Conservation (phyloP, 2,113 vertebrate species). For the Tapirus terrestris region DNA sequence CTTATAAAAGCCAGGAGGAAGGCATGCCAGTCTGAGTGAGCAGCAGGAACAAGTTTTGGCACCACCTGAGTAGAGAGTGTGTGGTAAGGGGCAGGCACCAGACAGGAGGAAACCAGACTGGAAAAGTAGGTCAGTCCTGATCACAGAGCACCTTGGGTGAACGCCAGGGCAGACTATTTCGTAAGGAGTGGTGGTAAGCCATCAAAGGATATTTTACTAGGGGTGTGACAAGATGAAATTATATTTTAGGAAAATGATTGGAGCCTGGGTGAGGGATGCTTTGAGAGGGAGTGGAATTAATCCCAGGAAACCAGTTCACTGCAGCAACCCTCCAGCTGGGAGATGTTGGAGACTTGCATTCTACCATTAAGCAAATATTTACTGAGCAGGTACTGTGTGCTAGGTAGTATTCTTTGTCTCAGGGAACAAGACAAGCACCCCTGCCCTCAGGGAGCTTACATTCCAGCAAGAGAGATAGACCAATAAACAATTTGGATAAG, state of each 20-base stretch:
- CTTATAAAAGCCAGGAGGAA: slow-evolving; percentile 13
- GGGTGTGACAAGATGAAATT: not conserved
- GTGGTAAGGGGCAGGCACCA: not conserved
- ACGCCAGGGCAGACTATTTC: not conserved
- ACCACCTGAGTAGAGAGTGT: not conserved
- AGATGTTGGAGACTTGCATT: not conserved
- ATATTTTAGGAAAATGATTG: not conserved
- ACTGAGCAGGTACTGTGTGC: not conserved
- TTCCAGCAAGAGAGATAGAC: not conserved
- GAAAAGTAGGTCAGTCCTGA: not conserved
- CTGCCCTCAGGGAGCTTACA: not conserved
- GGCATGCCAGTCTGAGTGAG: not conserved
- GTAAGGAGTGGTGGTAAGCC: slow-evolving; percentile 27
- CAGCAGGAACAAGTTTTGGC: not conserved
- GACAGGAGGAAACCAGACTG: not conserved
- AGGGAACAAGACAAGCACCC: not conserved
- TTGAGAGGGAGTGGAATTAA: slow-evolving; percentile 4
- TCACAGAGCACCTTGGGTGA: not conserved
- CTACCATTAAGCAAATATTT: not conserved
- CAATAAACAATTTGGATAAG: not conserved
- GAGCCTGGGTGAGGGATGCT: not conserved
- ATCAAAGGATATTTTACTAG: not conserved
- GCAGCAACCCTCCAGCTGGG: not conserved
- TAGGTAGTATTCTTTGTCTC: not conserved
- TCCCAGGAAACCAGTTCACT: slow-evolving; percentile 20